Evolutionary conservation across 2,888 invertebrate genomes (phyloP).

Genomic region (Pterostichus niger): DNA sequence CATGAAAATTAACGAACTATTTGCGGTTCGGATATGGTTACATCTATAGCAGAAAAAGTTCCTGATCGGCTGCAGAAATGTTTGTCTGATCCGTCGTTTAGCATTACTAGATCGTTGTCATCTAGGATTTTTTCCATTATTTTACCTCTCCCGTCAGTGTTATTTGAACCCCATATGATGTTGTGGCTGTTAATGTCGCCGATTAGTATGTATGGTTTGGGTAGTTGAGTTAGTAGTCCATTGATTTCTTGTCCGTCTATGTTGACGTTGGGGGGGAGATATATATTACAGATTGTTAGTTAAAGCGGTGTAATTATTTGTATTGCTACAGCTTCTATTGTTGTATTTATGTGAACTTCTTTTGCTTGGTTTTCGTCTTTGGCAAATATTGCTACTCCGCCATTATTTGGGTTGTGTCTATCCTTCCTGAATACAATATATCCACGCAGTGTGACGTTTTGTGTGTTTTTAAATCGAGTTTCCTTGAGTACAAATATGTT

Average conservation of each 20-base stretch:
- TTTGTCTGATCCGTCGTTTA: background rate
- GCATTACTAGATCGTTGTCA: background rate
- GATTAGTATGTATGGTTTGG: background rate
- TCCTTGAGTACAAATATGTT: background rate
- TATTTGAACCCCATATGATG: background rate
- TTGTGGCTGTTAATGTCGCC: background rate
- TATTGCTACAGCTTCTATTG: too few relatives aligned
- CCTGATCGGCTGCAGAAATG: background rate
- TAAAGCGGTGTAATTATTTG: too few relatives aligned
- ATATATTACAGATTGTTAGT: too few relatives aligned
- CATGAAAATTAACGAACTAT: background rate
- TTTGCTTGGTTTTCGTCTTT: too few relatives aligned
- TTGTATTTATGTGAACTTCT: too few relatives aligned
- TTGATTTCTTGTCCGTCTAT: background rate
- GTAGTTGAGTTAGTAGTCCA: background rate
- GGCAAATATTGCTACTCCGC: slow-evolving; percentile 7
- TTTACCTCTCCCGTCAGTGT: background rate
- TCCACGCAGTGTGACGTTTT: background rate
- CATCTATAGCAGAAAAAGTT: background rate
- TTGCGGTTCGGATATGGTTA: background rate
- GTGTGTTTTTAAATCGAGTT: background rate
- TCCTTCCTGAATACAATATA: background rate
- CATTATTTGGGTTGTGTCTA: too few relatives aligned
- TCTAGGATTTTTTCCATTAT: background rate
- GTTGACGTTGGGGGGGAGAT: background rate